phyloP scores from a whole-genome alignment of 2,888 invertebrate species.

The Zhuqinia jingwanae region DNA sequence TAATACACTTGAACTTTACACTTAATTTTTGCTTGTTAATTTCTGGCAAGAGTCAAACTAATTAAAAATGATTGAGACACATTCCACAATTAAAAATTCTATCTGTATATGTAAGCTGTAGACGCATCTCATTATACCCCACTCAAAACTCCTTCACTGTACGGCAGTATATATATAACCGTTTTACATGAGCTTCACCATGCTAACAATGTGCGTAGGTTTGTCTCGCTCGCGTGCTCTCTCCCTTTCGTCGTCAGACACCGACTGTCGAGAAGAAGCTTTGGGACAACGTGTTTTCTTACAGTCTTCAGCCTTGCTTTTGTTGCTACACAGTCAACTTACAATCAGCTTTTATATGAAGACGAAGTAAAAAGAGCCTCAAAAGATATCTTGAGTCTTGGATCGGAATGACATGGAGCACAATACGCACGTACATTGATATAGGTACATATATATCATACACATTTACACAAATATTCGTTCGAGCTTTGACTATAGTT shows the following conservation, averaged over 20 bases:
- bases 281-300: conserved; percentile 40
- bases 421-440: not conserved
- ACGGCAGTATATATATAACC: not conserved
- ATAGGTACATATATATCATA: too few relatives aligned
- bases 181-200: not conserved
- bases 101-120: not conserved
- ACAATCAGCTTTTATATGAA: not conserved
- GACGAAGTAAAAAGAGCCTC: not conserved
- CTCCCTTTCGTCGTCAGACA: conserved; percentile 52
- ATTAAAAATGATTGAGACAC: not conserved
- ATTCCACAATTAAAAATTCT: not conserved
- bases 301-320: not conserved
- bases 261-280: conserved; percentile 45
- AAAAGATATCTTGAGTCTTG: not conserved
- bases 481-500: too few relatives aligned
- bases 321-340: not conserved
- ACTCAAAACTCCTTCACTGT: too few relatives aligned
- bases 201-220: not conserved
- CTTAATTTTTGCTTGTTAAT: too few relatives aligned
- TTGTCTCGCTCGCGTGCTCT: conserved; percentile 30
- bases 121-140: conserved; percentile 10
- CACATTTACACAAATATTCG: too few relatives aligned
- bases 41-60: not conserved
- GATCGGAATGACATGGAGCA: not conserved
- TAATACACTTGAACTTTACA: too few relatives aligned